A percentile compares a stretch with the other conserved stretches of the same genome.
Conservation (phyloP, 2,888 invertebrate species). For the Melanotus villosus region DNA sequence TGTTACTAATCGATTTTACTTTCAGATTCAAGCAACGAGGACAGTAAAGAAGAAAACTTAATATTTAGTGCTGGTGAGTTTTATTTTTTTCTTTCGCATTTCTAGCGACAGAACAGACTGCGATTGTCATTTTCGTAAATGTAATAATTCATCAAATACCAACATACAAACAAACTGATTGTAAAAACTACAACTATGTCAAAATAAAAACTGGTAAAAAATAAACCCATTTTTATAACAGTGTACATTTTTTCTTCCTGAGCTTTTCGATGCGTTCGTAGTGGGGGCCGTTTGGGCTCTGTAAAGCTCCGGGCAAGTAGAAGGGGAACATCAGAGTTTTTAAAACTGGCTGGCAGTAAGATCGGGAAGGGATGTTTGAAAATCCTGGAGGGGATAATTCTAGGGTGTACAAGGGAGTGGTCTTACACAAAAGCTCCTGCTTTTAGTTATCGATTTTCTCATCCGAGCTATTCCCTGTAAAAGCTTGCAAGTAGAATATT, state of each 20-base stretch:
- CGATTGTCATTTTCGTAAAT: too few species aligned
- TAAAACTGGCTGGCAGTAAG: constrained; percentile 6
- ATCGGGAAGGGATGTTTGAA: not conserved
- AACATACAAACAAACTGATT: not conserved
- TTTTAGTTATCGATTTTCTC: constrained; percentile 32
- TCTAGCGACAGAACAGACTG: too few species aligned
- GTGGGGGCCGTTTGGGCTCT: not conserved
- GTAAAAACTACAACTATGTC: not conserved
- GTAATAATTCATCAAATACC: not conserved
- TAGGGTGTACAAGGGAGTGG: constrained; percentile 19
- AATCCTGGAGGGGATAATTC: not conserved
- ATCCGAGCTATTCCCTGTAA: constrained; percentile 23
- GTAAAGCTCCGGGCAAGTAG: constrained; percentile 10
- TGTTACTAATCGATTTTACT: too few species aligned
- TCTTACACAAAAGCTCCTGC: constrained; percentile 12
- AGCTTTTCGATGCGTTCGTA: not conserved
- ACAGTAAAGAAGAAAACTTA: too few species aligned
- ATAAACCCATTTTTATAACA: constrained; percentile 23
- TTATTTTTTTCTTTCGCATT: too few species aligned
- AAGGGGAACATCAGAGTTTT: constrained; percentile 10
- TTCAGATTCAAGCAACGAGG: too few species aligned
- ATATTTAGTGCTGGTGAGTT: too few species aligned
- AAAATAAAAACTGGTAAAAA: not conserved
- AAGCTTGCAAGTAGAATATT: not conserved
- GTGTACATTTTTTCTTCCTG: constrained; percentile 28